Conservation (phyloP, 2,113 vertebrate species). For the Gavia stellata region DNA sequence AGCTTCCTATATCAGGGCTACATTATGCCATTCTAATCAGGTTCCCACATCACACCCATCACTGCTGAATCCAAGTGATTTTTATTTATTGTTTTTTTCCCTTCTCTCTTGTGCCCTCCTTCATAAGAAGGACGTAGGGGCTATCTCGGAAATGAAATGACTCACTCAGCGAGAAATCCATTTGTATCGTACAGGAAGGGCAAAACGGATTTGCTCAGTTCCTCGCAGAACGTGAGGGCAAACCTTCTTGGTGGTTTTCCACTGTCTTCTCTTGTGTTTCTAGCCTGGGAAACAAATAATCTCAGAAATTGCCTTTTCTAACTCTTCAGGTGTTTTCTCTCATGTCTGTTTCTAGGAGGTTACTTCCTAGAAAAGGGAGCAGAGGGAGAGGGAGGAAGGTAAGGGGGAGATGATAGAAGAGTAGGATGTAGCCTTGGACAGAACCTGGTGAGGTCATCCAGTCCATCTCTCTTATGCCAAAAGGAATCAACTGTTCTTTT, state of each 20-base stretch:
- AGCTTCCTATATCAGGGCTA: neutral
- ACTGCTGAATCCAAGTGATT: neutral
- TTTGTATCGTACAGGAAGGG: neutral
- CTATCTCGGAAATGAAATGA: conserved; percentile 44
- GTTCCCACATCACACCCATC: neutral
- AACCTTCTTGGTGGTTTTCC: neutral
- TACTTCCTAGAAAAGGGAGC: neutral
- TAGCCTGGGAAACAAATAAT: neutral
- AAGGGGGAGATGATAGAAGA: neutral
- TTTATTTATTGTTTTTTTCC: conserved; percentile 24
- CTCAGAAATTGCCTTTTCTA: neutral
- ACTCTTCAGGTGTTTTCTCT: neutral
- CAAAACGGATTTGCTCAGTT: neutral
- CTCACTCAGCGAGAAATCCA: neutral
- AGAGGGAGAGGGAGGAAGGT: neutral
- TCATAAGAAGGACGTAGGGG: neutral
- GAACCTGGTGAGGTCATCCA: neutral
- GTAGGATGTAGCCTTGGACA: neutral
- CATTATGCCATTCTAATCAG: conserved; percentile 9
- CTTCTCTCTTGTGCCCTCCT: neutral
- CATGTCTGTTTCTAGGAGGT: neutral
- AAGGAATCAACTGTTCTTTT: neutral
- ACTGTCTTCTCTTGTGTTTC: neutral
- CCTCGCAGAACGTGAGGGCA: neutral
- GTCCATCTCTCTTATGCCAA: neutral